phyloP scores from a whole-genome alignment of 2,113 vertebrate species.

The Stegastes partitus region DNA sequence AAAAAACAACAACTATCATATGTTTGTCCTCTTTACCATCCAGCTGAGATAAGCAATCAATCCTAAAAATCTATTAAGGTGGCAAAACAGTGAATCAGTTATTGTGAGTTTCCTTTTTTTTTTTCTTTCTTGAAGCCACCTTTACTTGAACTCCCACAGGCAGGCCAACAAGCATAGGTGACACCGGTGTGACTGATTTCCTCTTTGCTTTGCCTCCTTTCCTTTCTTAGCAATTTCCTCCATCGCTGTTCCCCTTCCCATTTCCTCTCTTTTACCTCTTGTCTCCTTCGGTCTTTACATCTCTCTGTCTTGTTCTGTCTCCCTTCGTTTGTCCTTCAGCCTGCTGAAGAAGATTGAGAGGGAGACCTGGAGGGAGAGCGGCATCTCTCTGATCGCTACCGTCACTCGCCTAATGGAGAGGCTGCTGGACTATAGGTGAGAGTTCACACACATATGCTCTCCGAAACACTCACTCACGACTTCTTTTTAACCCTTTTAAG shows the following conservation, averaged over 20 bases:
- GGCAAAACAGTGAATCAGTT: slow-evolving; percentile 23
- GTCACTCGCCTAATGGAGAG: slow-evolving; percentile 98
- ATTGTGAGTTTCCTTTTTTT: fast-evolving
- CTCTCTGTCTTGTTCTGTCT: slow-evolving; percentile 38
- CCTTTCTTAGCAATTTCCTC: slow-evolving; percentile 42
- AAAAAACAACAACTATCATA: background rate
- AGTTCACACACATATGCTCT: background rate
- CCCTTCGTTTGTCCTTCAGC: slow-evolving; percentile 83
- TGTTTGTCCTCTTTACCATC: slow-evolving; percentile 23
- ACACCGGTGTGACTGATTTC: slow-evolving; percentile 56
- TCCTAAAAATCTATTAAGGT: background rate
- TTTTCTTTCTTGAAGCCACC: background rate
- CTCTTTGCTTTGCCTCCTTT: slow-evolving; percentile 56
- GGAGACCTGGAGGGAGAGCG: slow-evolving; percentile 99
- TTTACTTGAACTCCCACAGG: slow-evolving; percentile 38
- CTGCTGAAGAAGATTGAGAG: slow-evolving; percentile 99
- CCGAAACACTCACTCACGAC: background rate
- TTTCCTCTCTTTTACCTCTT: background rate
- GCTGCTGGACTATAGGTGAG: slow-evolving; percentile 96
- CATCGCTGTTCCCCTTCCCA: slow-evolving; percentile 2
- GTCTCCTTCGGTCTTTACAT: slow-evolving; percentile 38
- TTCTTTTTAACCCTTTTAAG: background rate
- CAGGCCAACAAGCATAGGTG: slow-evolving; percentile 74
- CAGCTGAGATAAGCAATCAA: slow-evolving; percentile 7
- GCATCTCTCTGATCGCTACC: slow-evolving; percentile 96